Percentiles rank a stretch among this genome's conserved stretches.
phyloP scores from a whole-genome alignment of 2,797 vertebrate genomes.

The Danionella dracula region DNA sequence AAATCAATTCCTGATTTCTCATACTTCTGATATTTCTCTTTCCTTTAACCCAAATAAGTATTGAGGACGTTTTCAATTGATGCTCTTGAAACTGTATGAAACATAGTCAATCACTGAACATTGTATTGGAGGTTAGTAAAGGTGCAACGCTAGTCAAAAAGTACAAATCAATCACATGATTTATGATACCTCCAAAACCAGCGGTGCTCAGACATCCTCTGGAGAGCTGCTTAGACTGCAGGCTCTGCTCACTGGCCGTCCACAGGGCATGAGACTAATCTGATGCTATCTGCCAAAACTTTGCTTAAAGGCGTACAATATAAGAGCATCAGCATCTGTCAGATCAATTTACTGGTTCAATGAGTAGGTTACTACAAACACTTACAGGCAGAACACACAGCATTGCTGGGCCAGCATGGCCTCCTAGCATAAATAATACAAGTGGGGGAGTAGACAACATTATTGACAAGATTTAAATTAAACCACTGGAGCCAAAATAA shows the following conservation, averaged over 20 bases:
- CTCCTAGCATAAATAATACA: slow-evolving; percentile 29
- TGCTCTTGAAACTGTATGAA: too few relatives aligned
- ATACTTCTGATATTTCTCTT: not conserved
- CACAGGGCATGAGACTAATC: slow-evolving; percentile 11
- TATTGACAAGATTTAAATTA: slow-evolving; percentile 35
- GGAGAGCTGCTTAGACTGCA: slow-evolving; percentile 22
- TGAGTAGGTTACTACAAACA: slow-evolving; percentile 36
- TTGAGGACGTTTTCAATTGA: too few relatives aligned
- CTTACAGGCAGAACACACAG: slow-evolving; percentile 31
- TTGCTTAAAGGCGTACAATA: slow-evolving; percentile 38
- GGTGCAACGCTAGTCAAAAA: slow-evolving; percentile 11
- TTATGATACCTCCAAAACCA: slow-evolving; percentile 15
- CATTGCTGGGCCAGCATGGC: slow-evolving; percentile 13
- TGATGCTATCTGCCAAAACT: slow-evolving; percentile 37
- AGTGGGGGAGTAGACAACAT: not conserved
- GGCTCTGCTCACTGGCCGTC: slow-evolving; percentile 15
- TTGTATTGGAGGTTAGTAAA: not conserved
- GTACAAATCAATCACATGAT: slow-evolving; percentile 31
- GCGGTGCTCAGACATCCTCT: slow-evolving; percentile 9
- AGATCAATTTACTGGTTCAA: slow-evolving; percentile 43
- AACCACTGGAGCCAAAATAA: slow-evolving; percentile 27
- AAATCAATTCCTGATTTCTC: too few relatives aligned
- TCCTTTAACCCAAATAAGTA: too few relatives aligned
- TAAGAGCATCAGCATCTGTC: slow-evolving; percentile 41
- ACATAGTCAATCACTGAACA: not conserved